These are phyloP conservation scores for Phalacrocorax brasilianus DNA, from an alignment of 2,113 vertebrate genomes.

Conservation along the genomic window DNA sequence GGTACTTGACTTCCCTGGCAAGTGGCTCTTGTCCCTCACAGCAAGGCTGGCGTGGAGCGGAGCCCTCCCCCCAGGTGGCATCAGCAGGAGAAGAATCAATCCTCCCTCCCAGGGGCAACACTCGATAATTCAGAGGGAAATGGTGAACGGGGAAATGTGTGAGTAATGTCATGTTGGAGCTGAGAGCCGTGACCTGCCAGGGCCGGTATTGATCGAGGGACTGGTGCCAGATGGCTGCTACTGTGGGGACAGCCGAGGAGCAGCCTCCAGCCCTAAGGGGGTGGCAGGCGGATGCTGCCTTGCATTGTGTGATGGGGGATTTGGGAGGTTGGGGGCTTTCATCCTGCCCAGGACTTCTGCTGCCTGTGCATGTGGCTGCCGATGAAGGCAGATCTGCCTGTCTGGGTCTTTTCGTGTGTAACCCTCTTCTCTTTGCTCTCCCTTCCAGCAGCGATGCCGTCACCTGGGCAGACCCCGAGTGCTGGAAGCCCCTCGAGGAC, in stretches of 20 bases:
- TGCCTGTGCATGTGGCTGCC: background rate
- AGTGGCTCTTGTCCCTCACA: background rate
- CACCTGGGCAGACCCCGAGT: conserved; percentile 83
- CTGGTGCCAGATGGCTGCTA: conserved; percentile 11
- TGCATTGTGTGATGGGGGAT: accelerated
- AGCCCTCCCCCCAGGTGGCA: conserved; percentile 10
- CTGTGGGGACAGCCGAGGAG: background rate
- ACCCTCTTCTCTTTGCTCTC: conserved; percentile 70
- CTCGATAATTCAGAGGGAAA: conserved; percentile 58
- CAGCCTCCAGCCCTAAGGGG: background rate
- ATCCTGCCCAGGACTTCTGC: background rate
- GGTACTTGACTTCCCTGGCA: background rate
- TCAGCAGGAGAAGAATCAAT: conserved; percentile 29
- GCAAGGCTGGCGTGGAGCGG: background rate
- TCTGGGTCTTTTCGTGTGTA: background rate
- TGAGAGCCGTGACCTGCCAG: conserved; percentile 25
- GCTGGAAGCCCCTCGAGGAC: conserved; percentile 81
- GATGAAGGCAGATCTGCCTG: background rate
- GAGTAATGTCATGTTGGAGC: conserved; percentile 46
- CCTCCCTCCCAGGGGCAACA: conserved; percentile 16
- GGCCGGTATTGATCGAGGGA: conserved; percentile 31
- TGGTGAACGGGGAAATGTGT: background rate
- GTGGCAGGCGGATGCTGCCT: background rate
- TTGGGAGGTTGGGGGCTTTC: background rate
- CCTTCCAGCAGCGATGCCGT: conserved; percentile 87